phyloP scores from a whole-genome alignment of 2,888 invertebrate genomes.

The Scelioninae gen. 1 region DNA sequence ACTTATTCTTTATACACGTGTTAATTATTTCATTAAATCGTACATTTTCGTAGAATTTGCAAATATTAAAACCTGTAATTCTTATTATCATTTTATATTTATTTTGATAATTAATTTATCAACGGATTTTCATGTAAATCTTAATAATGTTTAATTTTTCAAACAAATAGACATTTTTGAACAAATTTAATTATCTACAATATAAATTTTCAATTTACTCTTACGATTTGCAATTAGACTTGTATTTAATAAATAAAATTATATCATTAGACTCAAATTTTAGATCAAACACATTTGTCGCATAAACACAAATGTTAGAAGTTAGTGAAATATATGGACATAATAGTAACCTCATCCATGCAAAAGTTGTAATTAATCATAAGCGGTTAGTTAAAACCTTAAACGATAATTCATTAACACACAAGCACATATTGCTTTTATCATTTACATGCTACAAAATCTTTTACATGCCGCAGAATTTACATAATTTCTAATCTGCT shows the following conservation, averaged over 20 bases:
- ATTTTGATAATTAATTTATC: too few species aligned
- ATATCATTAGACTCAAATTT: not conserved
- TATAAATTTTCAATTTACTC: not conserved
- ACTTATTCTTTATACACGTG: too few species aligned
- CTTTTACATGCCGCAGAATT: conserved; percentile 40
- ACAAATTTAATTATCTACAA: too few species aligned
- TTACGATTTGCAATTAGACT: conserved; percentile 2
- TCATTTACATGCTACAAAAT: conserved; percentile 39
- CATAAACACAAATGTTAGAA: conserved; percentile 7
- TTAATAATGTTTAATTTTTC: too few species aligned
- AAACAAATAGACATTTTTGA: too few species aligned
- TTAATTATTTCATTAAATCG: too few species aligned
- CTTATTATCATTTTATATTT: too few species aligned
- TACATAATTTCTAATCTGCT: conserved; percentile 63
- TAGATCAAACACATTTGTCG: conserved; percentile 6
- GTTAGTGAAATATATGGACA: not conserved
- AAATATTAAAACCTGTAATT: too few species aligned
- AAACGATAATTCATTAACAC: conserved; percentile 47
- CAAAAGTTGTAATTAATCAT: conserved; percentile 42
- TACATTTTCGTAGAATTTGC: too few species aligned
- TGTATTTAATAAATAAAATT: not conserved
- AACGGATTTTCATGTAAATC: too few species aligned
- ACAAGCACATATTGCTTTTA: conserved; percentile 29
- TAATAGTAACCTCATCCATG: not conserved
- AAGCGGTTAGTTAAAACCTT: conserved; percentile 54